These are phyloP conservation scores for Drosophila atripex DNA, from an alignment of 2,888 invertebrate species.

Conservation along the genomic window DNA sequence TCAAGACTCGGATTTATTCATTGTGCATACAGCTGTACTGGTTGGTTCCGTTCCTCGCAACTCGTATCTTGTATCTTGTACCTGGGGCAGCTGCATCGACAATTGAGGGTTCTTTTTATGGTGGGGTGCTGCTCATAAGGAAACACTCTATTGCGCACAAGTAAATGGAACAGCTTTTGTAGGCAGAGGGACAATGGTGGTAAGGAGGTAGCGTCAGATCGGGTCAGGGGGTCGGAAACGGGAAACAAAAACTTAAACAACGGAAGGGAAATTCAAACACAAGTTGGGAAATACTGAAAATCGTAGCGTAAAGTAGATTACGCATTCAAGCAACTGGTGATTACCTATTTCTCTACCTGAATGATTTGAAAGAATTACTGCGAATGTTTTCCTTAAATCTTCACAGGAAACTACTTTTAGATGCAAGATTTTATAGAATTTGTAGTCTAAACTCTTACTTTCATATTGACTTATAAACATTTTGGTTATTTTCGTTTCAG, in stretches of 20 bases:
- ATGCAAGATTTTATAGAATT: not conserved
- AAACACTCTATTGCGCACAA: conserved; percentile 32
- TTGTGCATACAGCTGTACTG: conserved; percentile 56
- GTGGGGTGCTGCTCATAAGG: conserved; percentile 31
- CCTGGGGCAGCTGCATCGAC: conserved; percentile 64
- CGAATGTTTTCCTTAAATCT: not conserved
- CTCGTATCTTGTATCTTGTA: conserved; percentile 18
- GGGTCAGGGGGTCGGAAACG: conserved; percentile 3
- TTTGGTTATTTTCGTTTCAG: conserved; percentile 83
- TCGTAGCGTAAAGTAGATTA: conserved; percentile 36
- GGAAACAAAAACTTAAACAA: not conserved
- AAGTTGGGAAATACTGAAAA: conserved; percentile 21
- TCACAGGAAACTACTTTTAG: not conserved
- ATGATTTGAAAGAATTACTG: not conserved
- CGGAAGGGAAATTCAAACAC: conserved; percentile 18
- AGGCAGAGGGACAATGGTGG: conserved; percentile 4
- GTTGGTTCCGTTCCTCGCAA: conserved; percentile 9
- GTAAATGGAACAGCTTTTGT: conserved; percentile 49
- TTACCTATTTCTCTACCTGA: conserved; percentile 25
- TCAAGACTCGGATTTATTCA: conserved; percentile 39
- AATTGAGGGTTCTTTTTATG: conserved; percentile 48
- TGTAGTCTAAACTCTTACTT: not conserved
- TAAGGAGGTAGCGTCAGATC: not conserved
- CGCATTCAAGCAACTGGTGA: conserved; percentile 16
- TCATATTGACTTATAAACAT: not conserved